Evolutionary conservation across 2,797 vertebrate species (phyloP).

Genomic region (Catostomus latipinnis): DNA sequence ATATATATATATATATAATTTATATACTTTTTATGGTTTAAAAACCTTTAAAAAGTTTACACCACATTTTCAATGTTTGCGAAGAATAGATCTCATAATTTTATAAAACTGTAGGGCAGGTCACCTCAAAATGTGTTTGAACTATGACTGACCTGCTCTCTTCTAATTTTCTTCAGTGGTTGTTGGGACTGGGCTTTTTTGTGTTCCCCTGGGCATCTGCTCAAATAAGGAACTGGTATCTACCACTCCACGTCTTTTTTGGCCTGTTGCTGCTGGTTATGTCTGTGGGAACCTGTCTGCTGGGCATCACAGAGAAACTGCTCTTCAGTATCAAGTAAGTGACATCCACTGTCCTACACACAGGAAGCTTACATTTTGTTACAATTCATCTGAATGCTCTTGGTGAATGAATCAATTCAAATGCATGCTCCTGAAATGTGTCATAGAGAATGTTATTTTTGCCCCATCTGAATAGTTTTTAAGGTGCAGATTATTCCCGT

Average conservation of each 20-base stretch:
- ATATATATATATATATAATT: too few species aligned
- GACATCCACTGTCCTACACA: background rate
- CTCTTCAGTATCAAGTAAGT: constrained; percentile 88
- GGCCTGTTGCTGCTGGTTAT: constrained; percentile 84
- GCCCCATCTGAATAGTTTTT: too few species aligned
- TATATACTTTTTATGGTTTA: background rate
- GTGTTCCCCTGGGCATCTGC: constrained; percentile 83
- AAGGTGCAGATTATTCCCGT: too few species aligned
- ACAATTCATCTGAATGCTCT: too few species aligned
- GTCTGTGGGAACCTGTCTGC: constrained; percentile 80
- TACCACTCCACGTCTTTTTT: constrained; percentile 87
- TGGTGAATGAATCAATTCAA: too few species aligned
- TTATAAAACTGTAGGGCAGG: too few species aligned
- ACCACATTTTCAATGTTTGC: background rate
- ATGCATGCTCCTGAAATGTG: too few species aligned
- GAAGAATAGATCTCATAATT: background rate
- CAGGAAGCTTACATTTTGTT: background rate
- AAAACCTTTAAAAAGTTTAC: too few species aligned
- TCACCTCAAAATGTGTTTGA: background rate
- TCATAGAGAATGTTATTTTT: too few species aligned
- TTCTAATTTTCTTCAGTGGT: constrained; percentile 80
- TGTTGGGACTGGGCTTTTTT: constrained; percentile 89
- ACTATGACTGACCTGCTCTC: background rate
- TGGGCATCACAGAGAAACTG: constrained; percentile 91
- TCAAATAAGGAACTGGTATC: constrained; percentile 81